Percentiles rank a stretch among this genome's conserved stretches.
phyloP scores from a whole-genome alignment of 1,140 invertebrate species.

The Phenacoccus solenopsis region DNA sequence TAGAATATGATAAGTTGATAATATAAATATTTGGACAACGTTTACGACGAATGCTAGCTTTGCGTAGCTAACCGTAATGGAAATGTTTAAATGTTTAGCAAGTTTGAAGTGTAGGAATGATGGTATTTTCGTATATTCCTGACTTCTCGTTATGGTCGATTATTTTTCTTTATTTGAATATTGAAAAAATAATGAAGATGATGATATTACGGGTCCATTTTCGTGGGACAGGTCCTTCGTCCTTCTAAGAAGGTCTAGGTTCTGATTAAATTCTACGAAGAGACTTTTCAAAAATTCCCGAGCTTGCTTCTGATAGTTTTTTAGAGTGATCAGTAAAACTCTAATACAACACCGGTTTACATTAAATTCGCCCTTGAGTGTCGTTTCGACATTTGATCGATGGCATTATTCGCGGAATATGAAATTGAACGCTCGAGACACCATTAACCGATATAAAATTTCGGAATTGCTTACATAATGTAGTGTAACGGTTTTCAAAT shows the following conservation, averaged over 20 bases:
- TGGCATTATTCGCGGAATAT: background rate
- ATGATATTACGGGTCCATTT: too few relatives aligned
- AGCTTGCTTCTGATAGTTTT: too few relatives aligned
- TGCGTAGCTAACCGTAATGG: too few relatives aligned
- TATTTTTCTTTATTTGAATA: too few relatives aligned
- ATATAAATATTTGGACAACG: background rate
- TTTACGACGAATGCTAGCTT: too few relatives aligned
- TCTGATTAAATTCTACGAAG: background rate
- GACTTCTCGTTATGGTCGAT: background rate
- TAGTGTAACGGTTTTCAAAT: background rate
- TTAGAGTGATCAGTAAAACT: too few relatives aligned
- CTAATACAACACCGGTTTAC: too few relatives aligned
- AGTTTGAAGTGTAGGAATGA: background rate
- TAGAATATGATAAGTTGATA: conserved; percentile 3
- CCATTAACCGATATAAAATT: background rate
- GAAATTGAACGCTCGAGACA: background rate
- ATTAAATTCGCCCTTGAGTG: too few relatives aligned
- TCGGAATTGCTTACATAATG: background rate
- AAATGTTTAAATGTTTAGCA: too few relatives aligned
- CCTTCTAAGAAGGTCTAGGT: too few relatives aligned
- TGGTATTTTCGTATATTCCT: background rate
- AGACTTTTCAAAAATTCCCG: background rate
- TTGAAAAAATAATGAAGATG: too few relatives aligned
- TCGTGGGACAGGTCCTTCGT: too few relatives aligned
- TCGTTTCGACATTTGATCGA: background rate